Evolutionary conservation across 1,140 invertebrate species (phyloP).

Genomic region (Copidosoma floridanum): DNA sequence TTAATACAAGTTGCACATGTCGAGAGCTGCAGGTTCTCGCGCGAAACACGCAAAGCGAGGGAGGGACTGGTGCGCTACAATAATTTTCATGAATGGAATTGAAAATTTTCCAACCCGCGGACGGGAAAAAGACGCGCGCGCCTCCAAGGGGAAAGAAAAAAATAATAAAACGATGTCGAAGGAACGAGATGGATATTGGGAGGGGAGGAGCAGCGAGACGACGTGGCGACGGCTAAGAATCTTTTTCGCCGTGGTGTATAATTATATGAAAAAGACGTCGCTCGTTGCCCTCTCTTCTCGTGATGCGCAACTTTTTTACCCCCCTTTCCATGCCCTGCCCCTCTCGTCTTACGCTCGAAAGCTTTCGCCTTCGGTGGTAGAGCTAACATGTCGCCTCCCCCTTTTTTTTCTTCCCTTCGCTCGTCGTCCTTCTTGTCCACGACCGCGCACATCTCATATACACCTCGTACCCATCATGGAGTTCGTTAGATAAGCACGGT

Average conservation of each 20-base stretch:
- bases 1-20: conserved; percentile 59
- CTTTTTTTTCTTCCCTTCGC: neutral
- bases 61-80: conserved; percentile 47
- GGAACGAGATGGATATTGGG: neutral
- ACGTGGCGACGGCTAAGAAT: conserved; percentile 36
- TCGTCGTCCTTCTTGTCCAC: neutral
- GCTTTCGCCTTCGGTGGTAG: conserved; percentile 2
- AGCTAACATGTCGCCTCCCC: neutral
- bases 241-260: conserved; percentile 52
- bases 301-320: too few species aligned
- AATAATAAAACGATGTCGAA: conserved; percentile 11
- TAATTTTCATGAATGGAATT: conserved; percentile 60
- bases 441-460: conserved; percentile 5
- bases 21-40: conserved; percentile 48
- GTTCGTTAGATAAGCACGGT: too few species aligned
- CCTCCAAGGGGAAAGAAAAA: conserved; percentile 2
- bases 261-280: conserved; percentile 52
- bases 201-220: conserved; percentile 8
- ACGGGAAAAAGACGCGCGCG: conserved; percentile 50
- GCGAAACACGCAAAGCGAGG: too few species aligned
- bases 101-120: conserved; percentile 56
- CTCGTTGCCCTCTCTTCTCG: conserved; percentile 31
- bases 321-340: conserved; percentile 15
- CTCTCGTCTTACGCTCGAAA: conserved; percentile 28
- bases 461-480: too few species aligned